Conservation (phyloP, 2,113 vertebrate genomes). For the Casuarius casuarius region DNA sequence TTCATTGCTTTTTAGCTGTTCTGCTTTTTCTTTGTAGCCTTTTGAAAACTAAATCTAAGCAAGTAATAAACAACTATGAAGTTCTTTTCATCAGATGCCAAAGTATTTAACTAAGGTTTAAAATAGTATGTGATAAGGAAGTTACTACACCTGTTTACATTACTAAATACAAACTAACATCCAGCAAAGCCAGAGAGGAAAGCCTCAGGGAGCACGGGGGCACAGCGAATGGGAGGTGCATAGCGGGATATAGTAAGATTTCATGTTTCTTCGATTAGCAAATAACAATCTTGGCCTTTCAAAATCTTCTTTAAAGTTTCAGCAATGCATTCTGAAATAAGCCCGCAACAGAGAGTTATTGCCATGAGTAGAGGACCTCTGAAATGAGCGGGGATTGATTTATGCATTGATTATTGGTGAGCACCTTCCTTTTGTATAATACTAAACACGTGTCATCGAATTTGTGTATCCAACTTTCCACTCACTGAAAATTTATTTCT, state of each 20-base stretch:
- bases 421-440: conserved; percentile 11
- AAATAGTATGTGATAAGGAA: background rate
- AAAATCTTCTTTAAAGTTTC: background rate
- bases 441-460: conserved; percentile 6
- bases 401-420: conserved; percentile 9
- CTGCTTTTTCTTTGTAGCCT: background rate
- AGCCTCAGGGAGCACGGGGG: background rate
- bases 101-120: background rate
- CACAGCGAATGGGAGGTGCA: background rate
- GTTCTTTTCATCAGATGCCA: background rate
- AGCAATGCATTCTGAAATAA: background rate
- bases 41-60: background rate
- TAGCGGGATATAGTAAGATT: background rate
- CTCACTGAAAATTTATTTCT: conserved; percentile 2
- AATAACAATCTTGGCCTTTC: background rate
- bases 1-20: background rate
- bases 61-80: background rate
- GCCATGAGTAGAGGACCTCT: background rate
- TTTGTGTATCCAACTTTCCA: conserved; percentile 13
- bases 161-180: background rate
- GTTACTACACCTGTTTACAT: background rate
- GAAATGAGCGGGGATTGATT: background rate
- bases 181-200: background rate
- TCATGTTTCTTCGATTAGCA: conserved; percentile 12
- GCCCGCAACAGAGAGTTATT: background rate